Base-by-base conservation (phyloP, 2,797 vertebrate genomes). In the Xenops minutus region DNA sequence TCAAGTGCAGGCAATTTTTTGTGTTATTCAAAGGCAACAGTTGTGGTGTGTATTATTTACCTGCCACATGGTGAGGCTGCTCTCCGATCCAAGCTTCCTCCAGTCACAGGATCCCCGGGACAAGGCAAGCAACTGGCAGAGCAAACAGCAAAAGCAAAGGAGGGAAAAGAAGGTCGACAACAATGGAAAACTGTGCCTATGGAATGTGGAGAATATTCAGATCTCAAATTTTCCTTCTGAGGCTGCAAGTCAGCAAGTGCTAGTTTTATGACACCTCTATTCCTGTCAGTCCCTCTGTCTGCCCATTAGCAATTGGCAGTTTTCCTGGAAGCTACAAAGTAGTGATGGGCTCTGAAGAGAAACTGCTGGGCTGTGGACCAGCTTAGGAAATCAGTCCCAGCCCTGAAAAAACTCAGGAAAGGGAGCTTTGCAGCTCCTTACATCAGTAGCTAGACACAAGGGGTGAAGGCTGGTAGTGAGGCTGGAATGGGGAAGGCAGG, bases 371-470 rank as follows among this genome's bases (percentile, higher is more conserved):
- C 55, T 89, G 36, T n/a, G 44, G 43, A 44, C 6, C 30, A 63
- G 51, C 32, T 44, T 48, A n/a, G 39, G 24, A 39, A 63, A 85
- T 48, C 39, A 75, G 39, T 14, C 12, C 10, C 14, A 21, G 13
- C 26, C 32, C 17, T 61, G 30, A 4, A 4, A n/a, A 61, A 17
- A 10, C 2, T 2, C 1, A 14, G 39, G 43, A 62, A 75, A 74
- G 5, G 52, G 24, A 79, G 5, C 0, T 34, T 72, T 54, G 18
- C 20, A 67, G 9, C 9, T 69, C 23, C 12, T 69, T 26, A 8
- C 2, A 2, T 23, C 1, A 2, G 20, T 1, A 12, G 24, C 36
- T 48, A 52, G 59, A 39, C 8, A 2, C 0, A 0, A 9, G 2
- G 6, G 4, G 2, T 24, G 10, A 43, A 29, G 58, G 22, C 30